Conservation (phyloP, 2,797 vertebrate genomes). For the Helicolenus hilgendorfi region DNA sequence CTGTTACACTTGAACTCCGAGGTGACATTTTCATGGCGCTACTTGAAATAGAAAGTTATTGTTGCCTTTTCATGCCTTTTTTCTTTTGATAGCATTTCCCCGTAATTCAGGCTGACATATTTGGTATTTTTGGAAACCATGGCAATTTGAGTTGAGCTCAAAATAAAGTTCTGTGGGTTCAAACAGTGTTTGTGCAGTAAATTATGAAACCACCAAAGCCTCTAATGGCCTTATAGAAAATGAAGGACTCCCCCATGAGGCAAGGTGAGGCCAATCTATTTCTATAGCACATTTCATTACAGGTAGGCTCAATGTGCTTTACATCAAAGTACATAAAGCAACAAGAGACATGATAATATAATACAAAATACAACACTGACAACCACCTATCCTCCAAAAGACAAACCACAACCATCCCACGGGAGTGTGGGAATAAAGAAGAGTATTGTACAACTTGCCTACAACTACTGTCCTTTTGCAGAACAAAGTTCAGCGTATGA, state of each 20-base stretch:
- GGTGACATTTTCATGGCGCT: background rate
- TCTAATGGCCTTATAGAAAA: background rate
- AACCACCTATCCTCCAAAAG: background rate
- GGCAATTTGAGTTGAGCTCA: conserved; percentile 6
- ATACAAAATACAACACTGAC: background rate
- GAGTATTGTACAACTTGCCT: background rate
- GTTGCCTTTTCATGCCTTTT: background rate
- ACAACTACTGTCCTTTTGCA: background rate
- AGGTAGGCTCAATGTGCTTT: background rate
- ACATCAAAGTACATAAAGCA: background rate
- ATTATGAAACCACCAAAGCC: background rate
- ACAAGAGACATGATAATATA: background rate
- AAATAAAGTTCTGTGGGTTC: conserved; percentile 16
- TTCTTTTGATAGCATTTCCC: background rate
- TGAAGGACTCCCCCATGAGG: background rate
- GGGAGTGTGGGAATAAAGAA: background rate
- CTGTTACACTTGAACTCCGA: background rate
- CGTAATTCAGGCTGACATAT: conserved; percentile 3
- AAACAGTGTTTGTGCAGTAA: background rate
- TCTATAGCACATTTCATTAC: background rate
- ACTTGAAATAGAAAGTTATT: conserved; percentile 4
- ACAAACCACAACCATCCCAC: background rate
- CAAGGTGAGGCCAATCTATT: background rate
- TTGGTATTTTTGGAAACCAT: conserved; percentile 35
- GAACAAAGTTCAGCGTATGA: background rate